These are phyloP conservation scores for Xiphophorus birchmanni DNA, from an alignment of 2,797 vertebrate species.

Conservation along the genomic window DNA sequence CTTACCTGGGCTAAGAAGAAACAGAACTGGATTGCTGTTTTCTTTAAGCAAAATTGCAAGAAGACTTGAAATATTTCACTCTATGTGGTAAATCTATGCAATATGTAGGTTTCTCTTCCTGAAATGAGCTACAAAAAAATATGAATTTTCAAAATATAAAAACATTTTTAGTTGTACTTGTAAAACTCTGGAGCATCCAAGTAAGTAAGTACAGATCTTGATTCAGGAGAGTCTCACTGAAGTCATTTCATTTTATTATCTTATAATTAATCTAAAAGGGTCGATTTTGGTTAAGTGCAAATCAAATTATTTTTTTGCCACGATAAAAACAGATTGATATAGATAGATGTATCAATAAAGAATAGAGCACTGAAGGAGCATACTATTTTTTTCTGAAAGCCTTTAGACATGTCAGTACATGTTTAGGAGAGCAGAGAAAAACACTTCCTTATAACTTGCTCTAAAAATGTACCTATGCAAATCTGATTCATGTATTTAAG, in stretches of 20 bases:
- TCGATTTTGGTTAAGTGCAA: neutral
- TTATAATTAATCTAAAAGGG: neutral
- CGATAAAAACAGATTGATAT: neutral
- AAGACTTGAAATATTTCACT: neutral
- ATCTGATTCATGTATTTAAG: neutral
- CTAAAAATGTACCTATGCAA: neutral
- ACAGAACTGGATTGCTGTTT: no score
- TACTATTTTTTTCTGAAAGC: neutral
- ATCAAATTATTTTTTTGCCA: neutral
- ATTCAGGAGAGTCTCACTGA: neutral
- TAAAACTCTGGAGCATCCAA: neutral
- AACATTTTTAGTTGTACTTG: neutral
- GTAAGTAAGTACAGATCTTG: neutral
- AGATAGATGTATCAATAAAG: neutral
- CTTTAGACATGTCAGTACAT: neutral
- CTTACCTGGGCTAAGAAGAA: no score
- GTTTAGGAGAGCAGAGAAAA: neutral
- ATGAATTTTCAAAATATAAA: neutral
- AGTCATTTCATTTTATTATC: neutral
- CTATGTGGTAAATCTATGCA: neutral
- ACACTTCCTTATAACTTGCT: neutral
- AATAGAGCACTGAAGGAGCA: neutral
- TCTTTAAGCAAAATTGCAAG: neutral
- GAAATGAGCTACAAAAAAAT: neutral
- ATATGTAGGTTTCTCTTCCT: neutral